Conservation (phyloP, 92 coral and sea anemone genomes). For the Scolanthus callimorphus region DNA sequence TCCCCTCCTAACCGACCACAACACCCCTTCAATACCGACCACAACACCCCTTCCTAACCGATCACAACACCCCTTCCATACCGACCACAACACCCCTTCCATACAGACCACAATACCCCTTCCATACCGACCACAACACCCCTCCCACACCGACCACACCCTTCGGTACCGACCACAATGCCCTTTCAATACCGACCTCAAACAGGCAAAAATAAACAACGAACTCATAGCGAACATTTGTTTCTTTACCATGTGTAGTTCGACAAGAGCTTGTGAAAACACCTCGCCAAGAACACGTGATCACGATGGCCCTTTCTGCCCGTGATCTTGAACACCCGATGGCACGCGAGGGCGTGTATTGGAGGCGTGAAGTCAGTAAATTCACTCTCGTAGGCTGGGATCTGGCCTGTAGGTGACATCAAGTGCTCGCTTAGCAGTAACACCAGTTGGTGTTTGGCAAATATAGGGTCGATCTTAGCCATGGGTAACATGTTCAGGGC, state of each 20-base stretch:
- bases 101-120: too few species aligned
- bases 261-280: slow-evolving; percentile 80
- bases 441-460: slow-evolving; percentile 77
- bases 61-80: too few species aligned
- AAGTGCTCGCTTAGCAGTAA: slow-evolving; percentile 71
- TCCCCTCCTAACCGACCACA: too few species aligned
- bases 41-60: too few species aligned
- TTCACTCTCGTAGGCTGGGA: slow-evolving; percentile 77
- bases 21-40: too few species aligned
- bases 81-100: too few species aligned
- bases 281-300: slow-evolving; percentile 69
- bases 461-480: slow-evolving; percentile 83
- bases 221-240: neutral
- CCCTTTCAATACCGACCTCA: too few species aligned
- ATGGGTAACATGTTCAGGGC: slow-evolving; percentile 73
- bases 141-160: too few species aligned
- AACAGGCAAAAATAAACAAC: neutral
- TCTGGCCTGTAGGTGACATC: slow-evolving; percentile 84
- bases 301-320: slow-evolving; percentile 76
- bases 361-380: slow-evolving; percentile 78
- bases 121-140: too few species aligned
- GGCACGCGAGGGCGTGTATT: slow-evolving; percentile 75
- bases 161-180: too few species aligned
- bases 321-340: slow-evolving; percentile 75
- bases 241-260: slow-evolving; percentile 91